A percentile compares a stretch with the other conserved stretches of the same genome.
Conservation (phyloP, 2,888 invertebrate genomes). For the Cynaeus angustus region DNA sequence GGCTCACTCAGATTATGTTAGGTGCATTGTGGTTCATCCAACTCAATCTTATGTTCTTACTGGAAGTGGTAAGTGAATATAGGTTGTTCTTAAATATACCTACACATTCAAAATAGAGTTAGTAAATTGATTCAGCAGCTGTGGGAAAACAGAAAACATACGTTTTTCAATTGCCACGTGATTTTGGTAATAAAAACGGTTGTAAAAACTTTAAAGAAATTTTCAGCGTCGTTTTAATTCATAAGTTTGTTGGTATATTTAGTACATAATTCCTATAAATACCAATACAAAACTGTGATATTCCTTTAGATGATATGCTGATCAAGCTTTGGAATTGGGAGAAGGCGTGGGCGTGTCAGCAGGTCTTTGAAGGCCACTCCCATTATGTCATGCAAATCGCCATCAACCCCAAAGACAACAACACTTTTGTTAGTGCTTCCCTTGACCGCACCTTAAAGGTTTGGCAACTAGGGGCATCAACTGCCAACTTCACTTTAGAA, state of each 20-base stretch:
- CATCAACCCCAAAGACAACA: constrained; percentile 99
- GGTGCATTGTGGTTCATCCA: constrained; percentile 97
- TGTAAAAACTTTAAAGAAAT: no score
- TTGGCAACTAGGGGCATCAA: constrained; percentile 98
- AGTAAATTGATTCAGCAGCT: no score
- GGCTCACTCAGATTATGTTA: constrained; percentile 98
- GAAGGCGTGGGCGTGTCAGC: constrained; percentile 97
- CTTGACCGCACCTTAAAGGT: constrained; percentile 97
- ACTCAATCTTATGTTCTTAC: constrained; percentile 97
- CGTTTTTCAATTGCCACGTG: no score
- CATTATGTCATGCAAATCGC: constrained; percentile 99
- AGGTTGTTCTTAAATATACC: no score
- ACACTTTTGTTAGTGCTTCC: constrained; percentile 99
- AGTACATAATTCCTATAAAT: no score
- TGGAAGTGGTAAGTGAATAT: constrained; percentile 86
- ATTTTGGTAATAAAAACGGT: no score
- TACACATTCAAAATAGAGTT: no score
- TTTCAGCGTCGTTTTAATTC: no score
- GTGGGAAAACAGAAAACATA: no score
- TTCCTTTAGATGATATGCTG: constrained; percentile 92
- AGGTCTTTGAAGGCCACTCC: constrained; percentile 99
- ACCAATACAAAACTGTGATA: no score
- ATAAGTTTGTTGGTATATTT: no score
- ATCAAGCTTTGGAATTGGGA: constrained; percentile 99
- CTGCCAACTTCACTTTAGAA: constrained; percentile 97